A percentile compares a stretch with the other conserved stretches of the same genome.
Conservation (phyloP, 2,888 invertebrate species). For the Lordiphosa andalusiaca region DNA sequence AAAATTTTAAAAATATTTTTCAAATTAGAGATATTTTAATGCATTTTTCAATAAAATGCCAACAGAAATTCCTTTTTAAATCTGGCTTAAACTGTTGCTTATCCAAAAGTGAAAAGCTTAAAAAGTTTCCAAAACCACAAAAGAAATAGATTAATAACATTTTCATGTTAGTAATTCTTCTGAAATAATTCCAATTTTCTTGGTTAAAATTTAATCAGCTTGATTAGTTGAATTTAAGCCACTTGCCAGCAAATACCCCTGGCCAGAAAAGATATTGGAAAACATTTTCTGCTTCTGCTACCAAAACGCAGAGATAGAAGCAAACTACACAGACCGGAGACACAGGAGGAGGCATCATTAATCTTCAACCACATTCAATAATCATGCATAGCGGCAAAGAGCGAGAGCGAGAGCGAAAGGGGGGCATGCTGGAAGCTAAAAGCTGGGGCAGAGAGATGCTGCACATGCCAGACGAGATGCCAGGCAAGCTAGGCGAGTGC, state of each 20-base stretch:
- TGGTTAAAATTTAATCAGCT: constrained; percentile 17
- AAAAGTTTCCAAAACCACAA: too few species aligned
- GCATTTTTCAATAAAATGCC: too few species aligned
- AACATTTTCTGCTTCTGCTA: constrained; percentile 22
- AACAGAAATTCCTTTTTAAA: too few species aligned
- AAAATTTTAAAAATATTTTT: too few species aligned
- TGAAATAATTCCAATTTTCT: too few species aligned
- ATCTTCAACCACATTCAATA: constrained; percentile 77
- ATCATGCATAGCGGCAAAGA: constrained; percentile 47
- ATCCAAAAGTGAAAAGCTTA: too few species aligned
- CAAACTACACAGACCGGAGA: constrained; percentile 18
- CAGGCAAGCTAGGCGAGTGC: constrained; percentile 23
- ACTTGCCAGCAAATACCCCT: too few species aligned
- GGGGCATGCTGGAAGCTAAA: constrained; percentile 16
- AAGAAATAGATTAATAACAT: too few species aligned
- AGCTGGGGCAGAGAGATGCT: constrained; percentile 27
- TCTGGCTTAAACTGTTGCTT: too few species aligned
- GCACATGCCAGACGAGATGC: constrained; percentile 20
- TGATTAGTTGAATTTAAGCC: constrained; percentile 2
- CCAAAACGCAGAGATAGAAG: constrained; percentile 11
- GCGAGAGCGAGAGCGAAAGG: constrained; percentile 2
- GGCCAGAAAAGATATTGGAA: constrained; percentile 11
- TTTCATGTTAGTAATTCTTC: too few species aligned
- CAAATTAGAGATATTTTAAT: too few species aligned
- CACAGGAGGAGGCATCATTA: constrained; percentile 57